phyloP scores from a whole-genome alignment of 1,140 invertebrate genomes.

The Zaprionus kolodkinae region DNA sequence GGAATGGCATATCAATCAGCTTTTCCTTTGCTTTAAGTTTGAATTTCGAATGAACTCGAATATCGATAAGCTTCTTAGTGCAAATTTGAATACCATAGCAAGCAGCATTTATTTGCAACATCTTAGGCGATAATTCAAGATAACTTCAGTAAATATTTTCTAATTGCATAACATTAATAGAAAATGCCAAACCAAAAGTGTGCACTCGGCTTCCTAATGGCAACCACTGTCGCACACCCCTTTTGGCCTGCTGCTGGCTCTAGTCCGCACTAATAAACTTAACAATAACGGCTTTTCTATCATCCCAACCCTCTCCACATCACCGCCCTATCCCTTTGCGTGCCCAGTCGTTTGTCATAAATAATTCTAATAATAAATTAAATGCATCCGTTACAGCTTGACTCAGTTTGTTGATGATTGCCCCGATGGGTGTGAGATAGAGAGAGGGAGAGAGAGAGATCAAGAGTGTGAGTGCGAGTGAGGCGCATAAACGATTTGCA shows the following conservation, averaged over 20 bases:
- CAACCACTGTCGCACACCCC: conserved; percentile 73
- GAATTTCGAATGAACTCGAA: background rate
- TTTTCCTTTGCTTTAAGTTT: background rate
- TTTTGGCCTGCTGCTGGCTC: conserved; percentile 42
- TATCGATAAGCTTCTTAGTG: background rate
- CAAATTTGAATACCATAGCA: background rate
- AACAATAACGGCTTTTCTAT: conserved; percentile 82
- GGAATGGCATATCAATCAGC: background rate
- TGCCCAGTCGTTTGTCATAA: conserved; percentile 63
- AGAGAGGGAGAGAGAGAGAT: background rate
- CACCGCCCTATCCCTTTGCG: background rate
- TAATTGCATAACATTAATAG: background rate
- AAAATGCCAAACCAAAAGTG: background rate
- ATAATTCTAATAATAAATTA: conserved; percentile 84
- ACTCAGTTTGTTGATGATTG: conserved; percentile 52
- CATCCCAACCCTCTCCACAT: conserved; percentile 41
- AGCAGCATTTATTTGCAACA: background rate
- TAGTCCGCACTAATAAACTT: conserved; percentile 72
- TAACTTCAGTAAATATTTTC: background rate
- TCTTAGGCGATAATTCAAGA: background rate
- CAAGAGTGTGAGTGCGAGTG: conserved; percentile 16
- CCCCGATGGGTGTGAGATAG: conserved; percentile 7
- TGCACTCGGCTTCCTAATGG: background rate
- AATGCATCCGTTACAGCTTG: conserved; percentile 80
- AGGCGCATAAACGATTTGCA: conserved; percentile 68